Evolutionary conservation across 1,140 invertebrate genomes (phyloP).

Genomic region (Kradibia gibbosae): DNA sequence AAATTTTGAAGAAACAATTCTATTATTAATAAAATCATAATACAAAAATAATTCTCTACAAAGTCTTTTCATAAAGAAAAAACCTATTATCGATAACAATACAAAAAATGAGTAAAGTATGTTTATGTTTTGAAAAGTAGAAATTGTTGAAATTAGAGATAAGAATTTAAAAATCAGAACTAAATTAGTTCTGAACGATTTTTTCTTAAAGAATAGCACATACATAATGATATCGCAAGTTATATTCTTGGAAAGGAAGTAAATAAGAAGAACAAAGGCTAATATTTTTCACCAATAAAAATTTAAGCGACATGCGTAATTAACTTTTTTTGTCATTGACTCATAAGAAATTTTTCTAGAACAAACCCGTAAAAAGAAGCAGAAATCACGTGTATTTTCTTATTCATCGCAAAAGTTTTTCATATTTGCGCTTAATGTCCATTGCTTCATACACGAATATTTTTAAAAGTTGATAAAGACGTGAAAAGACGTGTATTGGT

Average conservation of each 20-base stretch:
- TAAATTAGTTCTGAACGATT: too few species aligned
- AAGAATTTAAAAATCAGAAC: too few species aligned
- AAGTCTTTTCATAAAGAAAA: background rate
- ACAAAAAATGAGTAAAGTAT: background rate
- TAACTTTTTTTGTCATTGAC: background rate
- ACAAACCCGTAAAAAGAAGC: conserved; percentile 2
- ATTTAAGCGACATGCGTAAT: background rate
- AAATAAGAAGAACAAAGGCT: background rate
- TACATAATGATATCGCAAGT: too few species aligned
- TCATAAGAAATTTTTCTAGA: conserved; percentile 36
- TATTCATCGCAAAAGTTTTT: conserved; percentile 27
- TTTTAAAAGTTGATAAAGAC: background rate
- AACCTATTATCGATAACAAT: background rate
- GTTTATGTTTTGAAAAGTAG: background rate
- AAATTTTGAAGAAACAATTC: background rate
- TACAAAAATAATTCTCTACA: background rate
- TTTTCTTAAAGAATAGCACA: too few species aligned
- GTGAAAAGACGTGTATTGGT: background rate
- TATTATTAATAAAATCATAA: background rate
- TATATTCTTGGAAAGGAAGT: too few species aligned
- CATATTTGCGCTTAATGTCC: conserved; percentile 11
- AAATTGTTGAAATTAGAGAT: too few species aligned
- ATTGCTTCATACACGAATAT: background rate
- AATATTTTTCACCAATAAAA: background rate
- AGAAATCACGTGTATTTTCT: conserved; percentile 11